These are phyloP conservation scores for Resseliella maxima DNA, from an alignment of 2,888 invertebrate species.

Conservation along the genomic window DNA sequence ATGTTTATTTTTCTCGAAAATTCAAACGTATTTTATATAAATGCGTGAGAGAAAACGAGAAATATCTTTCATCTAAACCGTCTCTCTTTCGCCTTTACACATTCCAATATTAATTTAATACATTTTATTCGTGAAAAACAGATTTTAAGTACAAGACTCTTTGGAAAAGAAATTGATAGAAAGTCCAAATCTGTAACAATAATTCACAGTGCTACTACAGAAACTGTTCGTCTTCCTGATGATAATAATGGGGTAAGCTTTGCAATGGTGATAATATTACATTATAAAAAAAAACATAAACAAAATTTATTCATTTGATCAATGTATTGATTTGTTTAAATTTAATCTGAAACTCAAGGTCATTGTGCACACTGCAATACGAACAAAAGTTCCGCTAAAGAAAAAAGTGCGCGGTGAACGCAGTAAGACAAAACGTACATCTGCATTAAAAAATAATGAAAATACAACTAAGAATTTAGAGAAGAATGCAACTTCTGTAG, in stretches of 20 bases:
- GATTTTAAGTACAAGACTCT: conserved; percentile 83
- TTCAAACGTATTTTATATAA: too few species aligned
- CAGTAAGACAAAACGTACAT: conserved; percentile 58
- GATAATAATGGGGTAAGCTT: conserved; percentile 74
- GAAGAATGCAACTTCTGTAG: background rate
- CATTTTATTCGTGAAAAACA: conserved; percentile 64
- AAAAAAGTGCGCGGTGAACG: conserved; percentile 76
- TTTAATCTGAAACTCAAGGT: conserved; percentile 64
- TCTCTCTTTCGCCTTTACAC: too few species aligned
- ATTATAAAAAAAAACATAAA: background rate
- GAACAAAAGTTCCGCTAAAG: conserved; percentile 87
- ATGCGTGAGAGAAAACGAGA: too few species aligned
- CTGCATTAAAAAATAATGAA: background rate
- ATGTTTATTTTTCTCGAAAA: too few species aligned
- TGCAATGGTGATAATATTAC: background rate
- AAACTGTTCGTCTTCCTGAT: conserved; percentile 85
- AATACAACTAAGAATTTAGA: background rate
- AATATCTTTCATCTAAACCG: too few species aligned
- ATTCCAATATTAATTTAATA: background rate
- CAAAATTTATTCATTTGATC: conserved; percentile 28
- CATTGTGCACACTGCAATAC: conserved; percentile 87
- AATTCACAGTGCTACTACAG: conserved; percentile 89
- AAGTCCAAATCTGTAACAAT: conserved; percentile 89
- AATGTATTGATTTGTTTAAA: background rate
- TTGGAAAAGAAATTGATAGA: conserved; percentile 82